Percentiles rank a stretch among this genome's conserved stretches.
These are phyloP conservation scores for Acrobasis suavella DNA, from an alignment of 2,888 invertebrate species.

Conservation along the genomic window DNA sequence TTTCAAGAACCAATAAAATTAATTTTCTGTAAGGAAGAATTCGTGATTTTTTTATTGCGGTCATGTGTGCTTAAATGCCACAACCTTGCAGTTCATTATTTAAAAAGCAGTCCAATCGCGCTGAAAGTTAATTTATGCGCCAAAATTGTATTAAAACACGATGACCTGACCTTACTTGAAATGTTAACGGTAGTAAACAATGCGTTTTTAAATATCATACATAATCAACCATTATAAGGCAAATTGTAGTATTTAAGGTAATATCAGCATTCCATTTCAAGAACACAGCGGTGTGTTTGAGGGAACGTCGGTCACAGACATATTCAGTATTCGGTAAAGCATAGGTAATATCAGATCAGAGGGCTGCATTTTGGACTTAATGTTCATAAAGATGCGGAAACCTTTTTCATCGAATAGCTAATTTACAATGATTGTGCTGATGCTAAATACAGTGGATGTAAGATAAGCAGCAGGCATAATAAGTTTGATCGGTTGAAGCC, in stretches of 20 bases:
- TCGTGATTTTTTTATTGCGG: too few species aligned
- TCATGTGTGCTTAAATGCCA: not conserved
- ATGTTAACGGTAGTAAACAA: slow-evolving; percentile 39
- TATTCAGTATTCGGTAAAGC: too few species aligned
- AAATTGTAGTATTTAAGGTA: slow-evolving; percentile 37
- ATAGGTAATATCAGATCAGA: not conserved
- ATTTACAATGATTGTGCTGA: too few species aligned
- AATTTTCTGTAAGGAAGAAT: too few species aligned
- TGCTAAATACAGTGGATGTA: too few species aligned
- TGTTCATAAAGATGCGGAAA: not conserved
- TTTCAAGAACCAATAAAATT: too few species aligned
- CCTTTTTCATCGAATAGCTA: too few species aligned
- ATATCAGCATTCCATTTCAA: slow-evolving; percentile 24
- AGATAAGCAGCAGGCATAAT: too few species aligned
- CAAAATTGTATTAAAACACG: slow-evolving; percentile 15
- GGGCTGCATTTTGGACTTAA: not conserved
- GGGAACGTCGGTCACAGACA: not conserved
- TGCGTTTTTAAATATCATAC: slow-evolving; percentile 30
- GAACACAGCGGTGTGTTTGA: slow-evolving; percentile 11
- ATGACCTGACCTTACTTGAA: slow-evolving; percentile 45
- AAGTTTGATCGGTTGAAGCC: too few species aligned
- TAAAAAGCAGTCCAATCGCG: not conserved
- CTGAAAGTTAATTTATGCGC: not conserved
- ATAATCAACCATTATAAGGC: slow-evolving; percentile 35
- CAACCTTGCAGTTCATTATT: not conserved